A percentile compares a stretch with the other conserved stretches of the same genome.
phyloP scores from a whole-genome alignment of 2,797 vertebrate species.

The Tragelaphus eurycerus region DNA sequence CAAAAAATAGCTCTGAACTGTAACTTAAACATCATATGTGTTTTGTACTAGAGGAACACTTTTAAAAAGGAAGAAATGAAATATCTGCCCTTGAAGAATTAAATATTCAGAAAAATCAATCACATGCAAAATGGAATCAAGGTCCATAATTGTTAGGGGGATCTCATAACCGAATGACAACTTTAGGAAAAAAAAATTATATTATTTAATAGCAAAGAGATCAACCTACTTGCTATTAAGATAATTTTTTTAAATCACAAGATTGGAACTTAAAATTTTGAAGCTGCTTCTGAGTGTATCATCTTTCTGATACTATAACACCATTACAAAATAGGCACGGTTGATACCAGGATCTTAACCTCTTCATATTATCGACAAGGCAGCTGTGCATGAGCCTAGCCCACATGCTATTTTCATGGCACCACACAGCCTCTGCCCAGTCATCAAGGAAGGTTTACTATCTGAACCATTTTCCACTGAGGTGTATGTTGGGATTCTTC shows the following conservation, averaged over 20 bases:
- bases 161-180: not conserved
- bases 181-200: not conserved
- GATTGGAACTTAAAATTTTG: not conserved
- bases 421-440: not conserved
- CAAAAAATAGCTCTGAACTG: constrained; percentile 26
- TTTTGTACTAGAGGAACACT: not conserved
- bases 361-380: not conserved
- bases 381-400: not conserved
- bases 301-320: not conserved
- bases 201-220: not conserved
- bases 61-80: not conserved
- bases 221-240: not conserved
- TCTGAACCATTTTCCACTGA: not conserved
- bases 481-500: not conserved
- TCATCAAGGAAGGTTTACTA: not conserved
- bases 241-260: not conserved
- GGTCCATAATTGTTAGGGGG: not conserved
- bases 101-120: not conserved
- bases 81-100: not conserved
- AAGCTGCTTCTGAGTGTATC: not conserved
- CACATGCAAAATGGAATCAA: not conserved
- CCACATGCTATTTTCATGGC: not conserved
- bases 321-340: not conserved
- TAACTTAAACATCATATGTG: not conserved
- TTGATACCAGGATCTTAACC: not conserved